Evolutionary conservation across 2,797 vertebrate species (phyloP).

Genomic region (Antennarius maculatus): DNA sequence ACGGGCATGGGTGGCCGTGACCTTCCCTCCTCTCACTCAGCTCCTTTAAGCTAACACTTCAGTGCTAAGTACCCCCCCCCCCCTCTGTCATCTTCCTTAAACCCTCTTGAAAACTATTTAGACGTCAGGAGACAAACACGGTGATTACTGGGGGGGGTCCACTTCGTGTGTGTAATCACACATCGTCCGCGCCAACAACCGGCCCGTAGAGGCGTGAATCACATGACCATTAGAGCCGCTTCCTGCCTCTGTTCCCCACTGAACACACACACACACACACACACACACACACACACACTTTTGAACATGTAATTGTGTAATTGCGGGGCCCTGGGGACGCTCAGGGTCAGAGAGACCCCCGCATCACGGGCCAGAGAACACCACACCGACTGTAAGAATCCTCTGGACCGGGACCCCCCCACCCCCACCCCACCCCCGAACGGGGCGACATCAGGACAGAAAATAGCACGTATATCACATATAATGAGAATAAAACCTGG

Average conservation of each 20-base stretch:
- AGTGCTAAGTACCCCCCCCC: slow-evolving; percentile 70
- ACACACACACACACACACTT: slow-evolving; percentile 45
- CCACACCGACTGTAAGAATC: slow-evolving; percentile 37
- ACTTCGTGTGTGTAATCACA: slow-evolving; percentile 47
- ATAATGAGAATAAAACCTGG: too few relatives aligned
- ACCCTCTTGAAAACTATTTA: slow-evolving; percentile 53
- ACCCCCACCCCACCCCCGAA: neutral
- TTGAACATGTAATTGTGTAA: slow-evolving; percentile 72
- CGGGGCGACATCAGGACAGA: too few relatives aligned
- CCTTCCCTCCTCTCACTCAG: slow-evolving; percentile 66
- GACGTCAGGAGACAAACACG: slow-evolving; percentile 40
- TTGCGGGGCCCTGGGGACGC: slow-evolving; percentile 57
- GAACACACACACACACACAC: slow-evolving; percentile 61
- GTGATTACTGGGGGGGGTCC: slow-evolving; percentile 35
- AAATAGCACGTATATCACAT: too few relatives aligned
- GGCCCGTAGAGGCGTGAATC: slow-evolving; percentile 70
- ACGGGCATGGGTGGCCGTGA: slow-evolving; percentile 70
- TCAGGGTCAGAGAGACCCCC: slow-evolving; percentile 58
- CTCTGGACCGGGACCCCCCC: slow-evolving; percentile 6
- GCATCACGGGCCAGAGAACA: slow-evolving; percentile 37
- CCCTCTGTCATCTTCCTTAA: slow-evolving; percentile 62
- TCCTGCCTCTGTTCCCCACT: slow-evolving; percentile 71
- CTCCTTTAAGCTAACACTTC: slow-evolving; percentile 63
- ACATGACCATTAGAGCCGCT: slow-evolving; percentile 68
- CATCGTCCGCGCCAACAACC: slow-evolving; percentile 64